These are phyloP conservation scores for Gymnothorax javanicus DNA, from an alignment of 2,797 vertebrate genomes.

Conservation along the genomic window DNA sequence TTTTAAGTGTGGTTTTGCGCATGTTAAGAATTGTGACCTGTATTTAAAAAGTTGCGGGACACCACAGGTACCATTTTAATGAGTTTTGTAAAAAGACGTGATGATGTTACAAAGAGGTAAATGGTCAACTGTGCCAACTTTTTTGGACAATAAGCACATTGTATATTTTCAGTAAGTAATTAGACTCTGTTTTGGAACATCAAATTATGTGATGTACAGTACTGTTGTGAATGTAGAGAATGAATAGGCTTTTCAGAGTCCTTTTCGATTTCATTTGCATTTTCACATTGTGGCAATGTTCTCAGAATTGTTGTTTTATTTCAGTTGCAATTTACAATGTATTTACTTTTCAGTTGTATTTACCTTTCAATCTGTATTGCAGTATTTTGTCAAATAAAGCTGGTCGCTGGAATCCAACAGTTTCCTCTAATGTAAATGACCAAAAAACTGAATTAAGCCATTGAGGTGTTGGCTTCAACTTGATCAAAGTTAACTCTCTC, in stretches of 20 bases:
- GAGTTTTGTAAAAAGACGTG: too few relatives aligned
- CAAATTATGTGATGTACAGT: too few relatives aligned
- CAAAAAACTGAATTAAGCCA: neutral
- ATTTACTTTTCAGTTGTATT: neutral
- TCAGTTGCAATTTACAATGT: neutral
- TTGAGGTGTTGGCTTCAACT: neutral
- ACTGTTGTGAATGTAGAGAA: too few relatives aligned
- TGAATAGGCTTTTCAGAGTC: neutral
- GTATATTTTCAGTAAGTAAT: too few relatives aligned
- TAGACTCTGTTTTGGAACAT: too few relatives aligned
- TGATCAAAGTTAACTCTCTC: neutral
- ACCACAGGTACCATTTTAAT: too few relatives aligned
- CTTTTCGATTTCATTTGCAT: neutral
- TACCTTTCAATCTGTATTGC: neutral
- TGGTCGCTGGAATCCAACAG: neutral
- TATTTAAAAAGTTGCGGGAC: too few relatives aligned
- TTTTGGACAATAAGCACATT: too few relatives aligned
- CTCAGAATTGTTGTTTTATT: neutral
- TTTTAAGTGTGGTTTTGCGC: too few relatives aligned
- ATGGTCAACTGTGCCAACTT: too few relatives aligned
- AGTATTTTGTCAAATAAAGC: neutral
- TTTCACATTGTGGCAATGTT: neutral
- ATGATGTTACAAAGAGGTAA: too few relatives aligned
- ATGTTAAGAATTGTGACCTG: too few relatives aligned
- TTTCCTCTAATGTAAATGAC: neutral